Percentiles rank a stretch among this genome's conserved stretches.
phyloP scores from a whole-genome alignment of 1,140 invertebrate species.

The Cydia fagiglandana region DNA sequence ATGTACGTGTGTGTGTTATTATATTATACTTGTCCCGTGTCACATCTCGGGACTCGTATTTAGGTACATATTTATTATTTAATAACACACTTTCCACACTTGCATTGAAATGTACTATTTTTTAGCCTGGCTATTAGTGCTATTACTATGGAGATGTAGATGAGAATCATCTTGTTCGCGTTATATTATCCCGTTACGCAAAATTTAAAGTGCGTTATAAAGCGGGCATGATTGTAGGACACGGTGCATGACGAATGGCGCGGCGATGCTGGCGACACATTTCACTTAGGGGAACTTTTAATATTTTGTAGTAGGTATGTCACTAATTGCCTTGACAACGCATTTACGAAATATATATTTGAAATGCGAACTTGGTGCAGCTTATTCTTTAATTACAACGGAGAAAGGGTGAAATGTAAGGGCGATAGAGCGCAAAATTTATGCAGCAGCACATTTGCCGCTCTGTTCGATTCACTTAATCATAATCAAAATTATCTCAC shows the following conservation, averaged over 20 bases:
- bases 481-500: not conserved
- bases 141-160: not conserved
- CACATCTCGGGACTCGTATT: no score
- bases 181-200: not conserved
- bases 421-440: conserved; percentile 35
- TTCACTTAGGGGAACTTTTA: conserved; percentile 53
- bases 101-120: no score
- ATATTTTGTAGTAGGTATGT: conserved; percentile 60
- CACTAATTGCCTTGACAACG: conserved; percentile 55
- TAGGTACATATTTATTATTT: no score
- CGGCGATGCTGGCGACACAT: conserved; percentile 43
- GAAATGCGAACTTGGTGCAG: conserved; percentile 36
- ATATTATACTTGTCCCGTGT: no score
- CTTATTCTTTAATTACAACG: conserved; percentile 50
- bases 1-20: no score
- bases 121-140: no score
- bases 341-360: conserved; percentile 40
- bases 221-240: conserved; percentile 43
- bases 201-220: conserved; percentile 33
- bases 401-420: conserved; percentile 41
- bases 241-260: conserved; percentile 48
- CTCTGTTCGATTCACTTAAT: conserved; percentile 11
- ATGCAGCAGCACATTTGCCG: conserved; percentile 38
- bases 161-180: not conserved
- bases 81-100: no score